Base-by-base conservation (phyloP, 2,797 vertebrate genomes). In the Pagetopsis macropterus region DNA sequence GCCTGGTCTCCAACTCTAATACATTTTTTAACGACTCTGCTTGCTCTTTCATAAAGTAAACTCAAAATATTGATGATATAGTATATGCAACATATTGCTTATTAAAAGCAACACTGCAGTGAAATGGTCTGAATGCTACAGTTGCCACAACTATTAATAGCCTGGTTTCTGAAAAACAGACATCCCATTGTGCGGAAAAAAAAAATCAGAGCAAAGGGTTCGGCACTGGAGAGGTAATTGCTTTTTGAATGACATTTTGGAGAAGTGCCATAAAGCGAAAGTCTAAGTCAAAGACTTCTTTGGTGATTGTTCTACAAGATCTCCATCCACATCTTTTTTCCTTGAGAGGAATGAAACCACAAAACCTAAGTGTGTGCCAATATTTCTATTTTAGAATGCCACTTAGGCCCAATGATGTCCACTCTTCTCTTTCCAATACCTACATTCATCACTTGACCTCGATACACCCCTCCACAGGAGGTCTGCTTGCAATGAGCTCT, bases 171-270 rank as follows among this genome's bases (percentile, higher is more conserved):
- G 5, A 45, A 37, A 23, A 43, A 55, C 5, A 43, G 45, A 41
- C 17, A 10, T 48, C 6, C 46, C 17, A 23, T 10, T 4, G 27
- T 27, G 27, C 27, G 27, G 3, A 4, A 27, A 4, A 27, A 27
- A 4, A 27, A 27, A 27, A 1, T 4, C 27, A 27, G 27, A 4
- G 27, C 27, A 4, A 27, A 27, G 27, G 4, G 27, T 19, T 16
- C 8, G 37, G 14, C 16, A 31, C 19, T 52, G 49, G 23, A 43
- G n/a, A 64, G 13, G 15, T 40, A 45, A 69, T 72, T 70, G 46
- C 13, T 56, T 66, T 78, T 70, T 58, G 7, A 81, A 70, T 49
- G 15, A 75, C 55, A 62, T 23, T 44, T 74, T 55, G 13, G 14
- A 17, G 37, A 54, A 76, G 60, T 65, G 33, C 43, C 44, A 33